phyloP scores from a whole-genome alignment of 2,113 vertebrate genomes.

The Megalops atlanticus region DNA sequence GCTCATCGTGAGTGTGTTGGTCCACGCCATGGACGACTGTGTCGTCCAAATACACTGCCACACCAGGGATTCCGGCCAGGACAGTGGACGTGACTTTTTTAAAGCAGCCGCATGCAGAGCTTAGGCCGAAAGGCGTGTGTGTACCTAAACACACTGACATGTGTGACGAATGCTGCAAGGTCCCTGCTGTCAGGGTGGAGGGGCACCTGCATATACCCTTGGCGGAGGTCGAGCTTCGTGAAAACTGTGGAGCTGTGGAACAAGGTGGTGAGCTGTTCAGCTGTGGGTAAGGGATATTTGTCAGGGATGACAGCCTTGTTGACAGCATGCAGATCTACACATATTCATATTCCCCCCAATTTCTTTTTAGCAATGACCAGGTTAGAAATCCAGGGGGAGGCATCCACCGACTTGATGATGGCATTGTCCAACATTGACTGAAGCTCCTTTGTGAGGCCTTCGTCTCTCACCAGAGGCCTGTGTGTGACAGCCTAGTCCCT shows the following conservation, averaged over 20 bases:
- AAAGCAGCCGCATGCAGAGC: conserved; percentile 4
- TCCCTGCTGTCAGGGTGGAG: background rate
- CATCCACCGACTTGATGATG: background rate
- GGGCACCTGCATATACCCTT: background rate
- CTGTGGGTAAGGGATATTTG: background rate
- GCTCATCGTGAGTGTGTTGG: background rate
- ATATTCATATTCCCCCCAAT: background rate
- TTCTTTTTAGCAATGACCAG: background rate
- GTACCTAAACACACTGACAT: background rate
- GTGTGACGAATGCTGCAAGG: conserved; percentile 5
- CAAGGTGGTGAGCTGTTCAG: conserved; percentile 1
- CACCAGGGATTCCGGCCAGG: too few relatives aligned
- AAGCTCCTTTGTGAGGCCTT: conserved; percentile 11
- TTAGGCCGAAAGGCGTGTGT: background rate
- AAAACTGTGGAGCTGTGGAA: conserved; percentile 1
- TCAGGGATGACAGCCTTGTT: conserved; percentile 6
- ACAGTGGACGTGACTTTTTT: conserved; percentile 9
- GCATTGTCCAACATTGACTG: background rate
- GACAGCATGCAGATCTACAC: background rate
- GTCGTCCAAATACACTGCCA: too few relatives aligned
- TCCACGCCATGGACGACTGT: background rate
- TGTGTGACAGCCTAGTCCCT: conserved; percentile 1
- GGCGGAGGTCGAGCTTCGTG: background rate
- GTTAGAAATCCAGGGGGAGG: conserved; percentile 11
- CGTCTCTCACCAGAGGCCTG: background rate